Percentiles rank a stretch among this genome's conserved stretches.
Evolutionary conservation across 2,113 vertebrate genomes (phyloP).

Genomic region (Mugil cephalus): DNA sequence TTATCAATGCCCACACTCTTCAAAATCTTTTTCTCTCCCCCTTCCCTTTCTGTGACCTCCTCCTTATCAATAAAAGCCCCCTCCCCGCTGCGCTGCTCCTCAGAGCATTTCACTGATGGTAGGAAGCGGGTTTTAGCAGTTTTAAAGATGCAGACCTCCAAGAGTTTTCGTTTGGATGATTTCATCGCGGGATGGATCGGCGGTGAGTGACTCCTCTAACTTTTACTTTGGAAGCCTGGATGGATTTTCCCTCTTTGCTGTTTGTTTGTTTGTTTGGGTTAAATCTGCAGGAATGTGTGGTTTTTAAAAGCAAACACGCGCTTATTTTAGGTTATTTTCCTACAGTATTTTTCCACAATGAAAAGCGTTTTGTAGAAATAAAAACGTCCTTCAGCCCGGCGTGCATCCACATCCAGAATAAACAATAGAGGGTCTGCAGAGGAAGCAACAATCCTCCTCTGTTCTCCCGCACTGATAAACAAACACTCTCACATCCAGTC

Average conservation of each 20-base stretch:
- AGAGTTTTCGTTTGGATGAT: constrained; percentile 78
- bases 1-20: constrained; percentile 2
- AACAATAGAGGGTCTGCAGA: constrained; percentile 31
- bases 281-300: not conserved
- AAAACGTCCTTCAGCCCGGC: not conserved
- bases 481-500: not conserved
- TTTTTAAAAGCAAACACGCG: no score
- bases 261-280: not conserved
- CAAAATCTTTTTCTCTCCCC: not conserved
- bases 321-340: no score
- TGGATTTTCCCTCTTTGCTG: not conserved
- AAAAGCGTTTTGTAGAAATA: no score
- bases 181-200: constrained; percentile 86
- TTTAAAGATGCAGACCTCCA: constrained; percentile 57
- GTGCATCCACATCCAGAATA: constrained; percentile 4
- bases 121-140: not conserved
- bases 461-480: not conserved
- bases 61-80: rapidly evolving
- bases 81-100: not conserved
- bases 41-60: not conserved
- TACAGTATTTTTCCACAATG: no score
- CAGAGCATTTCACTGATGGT: not conserved
- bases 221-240: not conserved
- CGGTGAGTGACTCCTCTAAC: constrained; percentile 72
- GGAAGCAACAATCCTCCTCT: not conserved